Evolutionary conservation across 30 jellyfish, hydroid and myxozoan species (phyloP), one percentile per base, ranked within the genome.

Genomic region (Rhopilema esculentum): DNA sequence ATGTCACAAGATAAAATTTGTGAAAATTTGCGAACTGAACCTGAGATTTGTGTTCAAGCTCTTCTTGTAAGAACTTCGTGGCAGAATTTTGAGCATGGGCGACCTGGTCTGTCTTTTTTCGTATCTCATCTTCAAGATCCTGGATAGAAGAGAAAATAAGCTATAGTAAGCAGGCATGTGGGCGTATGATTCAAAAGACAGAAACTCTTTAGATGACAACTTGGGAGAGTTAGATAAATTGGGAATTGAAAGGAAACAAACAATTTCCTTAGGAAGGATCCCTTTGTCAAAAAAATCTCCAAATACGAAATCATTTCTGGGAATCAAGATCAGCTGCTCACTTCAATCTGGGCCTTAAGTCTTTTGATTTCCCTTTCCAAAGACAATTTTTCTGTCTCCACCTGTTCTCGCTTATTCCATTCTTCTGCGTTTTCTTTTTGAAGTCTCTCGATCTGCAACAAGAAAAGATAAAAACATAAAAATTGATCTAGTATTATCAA

Each of bases 391-490:
- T 87, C 93, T 4, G 92, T 91, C 87, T 91, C 98, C 18, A 76
- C 87, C 80, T 91, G 94, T 69, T 91, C 98, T 27, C 98, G 86
- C 81, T 70, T 85, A 63, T 73, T 67, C 98, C 98, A 91, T 49
- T 91, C 98, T 8, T 85, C 84, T 2, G 92, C 92, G 81, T 91
- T 91, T 70, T 91, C 98, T 22, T 78, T 77, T 48, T 91, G 98
- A 31, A 91, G 85, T 64, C 96, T 68, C 66, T 87, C 96, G 48
- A 91, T 86, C 98, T 91, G 66, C 19, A 32, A 23, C 28, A 25
- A 66, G 26, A 57, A 29, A 48, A 18, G 0, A 22, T n/a, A 26
- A 75, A 75, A 40, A 12, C 57, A 40, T 2, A 12, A 12, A 40
- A 6, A 40, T 40, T 12, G 57, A 40, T 40, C 9, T 6, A 12